Base-by-base conservation (phyloP, 2,797 vertebrate genomes). In the Xiphophorus birchmanni region DNA sequence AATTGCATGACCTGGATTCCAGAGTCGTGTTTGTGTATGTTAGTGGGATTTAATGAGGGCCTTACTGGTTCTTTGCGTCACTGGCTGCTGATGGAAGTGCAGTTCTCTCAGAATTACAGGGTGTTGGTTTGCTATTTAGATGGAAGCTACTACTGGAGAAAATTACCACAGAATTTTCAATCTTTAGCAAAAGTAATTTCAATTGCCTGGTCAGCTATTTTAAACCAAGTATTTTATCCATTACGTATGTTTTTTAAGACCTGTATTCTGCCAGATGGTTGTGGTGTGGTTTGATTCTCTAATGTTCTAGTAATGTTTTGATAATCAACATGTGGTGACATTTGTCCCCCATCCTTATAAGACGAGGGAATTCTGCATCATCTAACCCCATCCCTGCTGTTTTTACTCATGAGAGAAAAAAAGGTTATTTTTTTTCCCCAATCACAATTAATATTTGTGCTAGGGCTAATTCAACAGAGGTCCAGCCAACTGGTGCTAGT, bases 31-130 rank as follows among this genome's bases (percentile, higher is more conserved):
- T 91, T 93, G 86, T 92, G 84, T 91, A 82, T 82, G 86, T 87
- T 87, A 80, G 86, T 90, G 89, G 88, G 83, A 89, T 92, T 89
- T 92, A 92, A 93, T 90, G 88, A 92, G 54, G 47, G 85, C 80
- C 83, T 83, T 69, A 76, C 82, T 84, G 77, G 54, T 78, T 84
- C 87, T 86, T 73, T 91, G 86, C 90, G 88, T 93, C 92, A 91
- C 80, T 50, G 76, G 82, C 83, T 88, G 91, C 84, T 86, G 90
- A 89, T 78, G 76, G 86, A 88, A 84, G 86, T 84, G 82, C 83
- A 82, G 81, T 67, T 50, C 78, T 84, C 83, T 90, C 84, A 83
- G 84, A 91, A 93, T 93, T 93, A 88, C 44, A 93, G 87, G 91
- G 84, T 88, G 87, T 89, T 87, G 29, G 73, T 83, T 81, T 82